Evolutionary conservation across 2,888 invertebrate species (phyloP).

Genomic region (Xanthia togata): DNA sequence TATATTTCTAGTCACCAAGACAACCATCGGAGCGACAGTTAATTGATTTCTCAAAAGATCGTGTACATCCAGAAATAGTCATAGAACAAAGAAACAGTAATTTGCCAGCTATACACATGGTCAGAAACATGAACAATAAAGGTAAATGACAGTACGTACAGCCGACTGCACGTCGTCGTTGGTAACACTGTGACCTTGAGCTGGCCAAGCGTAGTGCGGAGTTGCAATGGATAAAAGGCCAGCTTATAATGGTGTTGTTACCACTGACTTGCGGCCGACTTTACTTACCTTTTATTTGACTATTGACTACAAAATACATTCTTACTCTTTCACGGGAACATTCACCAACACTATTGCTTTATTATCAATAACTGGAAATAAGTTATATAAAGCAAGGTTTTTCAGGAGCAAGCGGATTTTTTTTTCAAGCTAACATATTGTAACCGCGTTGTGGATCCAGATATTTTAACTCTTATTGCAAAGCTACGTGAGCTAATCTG

Average conservation of each 20-base stretch:
- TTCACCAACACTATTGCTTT: neutral
- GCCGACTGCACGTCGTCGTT: neutral
- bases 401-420: neutral
- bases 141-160: conserved; percentile 21
- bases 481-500: neutral
- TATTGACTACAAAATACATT: neutral
- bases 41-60: conserved; percentile 13
- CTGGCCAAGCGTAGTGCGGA: too few relatives aligned
- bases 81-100: conserved; percentile 9
- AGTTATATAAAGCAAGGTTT: neutral
- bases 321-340: neutral
- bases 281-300: neutral
- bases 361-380: neutral
- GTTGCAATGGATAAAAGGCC: neutral
- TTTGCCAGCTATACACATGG: conserved; percentile 44
- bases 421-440: neutral
- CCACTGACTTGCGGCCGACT: neutral
- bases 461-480: neutral
- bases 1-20: conserved; percentile 26
- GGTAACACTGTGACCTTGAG: too few relatives aligned
- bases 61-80: neutral
- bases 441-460: neutral
- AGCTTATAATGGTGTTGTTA: neutral
- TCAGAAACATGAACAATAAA: conserved; percentile 33
- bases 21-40: neutral